Evolutionary conservation across 1,140 invertebrate genomes (phyloP).

Genomic region (Apocrypta bakeri): DNA sequence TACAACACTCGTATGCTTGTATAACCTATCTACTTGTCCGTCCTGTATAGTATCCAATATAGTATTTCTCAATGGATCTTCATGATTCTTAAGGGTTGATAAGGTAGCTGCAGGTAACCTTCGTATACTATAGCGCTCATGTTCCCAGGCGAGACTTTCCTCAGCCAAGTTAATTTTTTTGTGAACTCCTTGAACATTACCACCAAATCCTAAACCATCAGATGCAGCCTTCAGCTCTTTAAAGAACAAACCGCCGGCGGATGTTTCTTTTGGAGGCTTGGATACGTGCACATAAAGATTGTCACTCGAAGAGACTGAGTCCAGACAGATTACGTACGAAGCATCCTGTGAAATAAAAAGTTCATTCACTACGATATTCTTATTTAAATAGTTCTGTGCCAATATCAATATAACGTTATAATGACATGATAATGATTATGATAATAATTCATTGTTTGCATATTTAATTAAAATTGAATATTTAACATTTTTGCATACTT

Average conservation of each 20-base stretch:
- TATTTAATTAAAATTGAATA: too few relatives aligned
- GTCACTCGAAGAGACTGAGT: slow-evolving; percentile 80
- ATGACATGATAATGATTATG: not conserved
- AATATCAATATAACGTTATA: not conserved
- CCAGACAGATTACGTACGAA: slow-evolving; percentile 93
- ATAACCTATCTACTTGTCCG: slow-evolving; percentile 78
- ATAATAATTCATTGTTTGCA: not conserved
- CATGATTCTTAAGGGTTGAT: slow-evolving; percentile 83
- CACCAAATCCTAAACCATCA: slow-evolving; percentile 68
- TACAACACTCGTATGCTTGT: slow-evolving; percentile 83
- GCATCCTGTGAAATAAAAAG: slow-evolving; percentile 80
- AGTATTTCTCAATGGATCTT: slow-evolving; percentile 77
- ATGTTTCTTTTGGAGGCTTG: slow-evolving; percentile 93
- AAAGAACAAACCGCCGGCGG: slow-evolving; percentile 82
- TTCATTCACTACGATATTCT: not conserved
- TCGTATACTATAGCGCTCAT: slow-evolving; percentile 95
- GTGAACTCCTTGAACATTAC: slow-evolving; percentile 87
- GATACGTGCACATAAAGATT: slow-evolving; percentile 94
- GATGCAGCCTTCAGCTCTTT: slow-evolving; percentile 80
- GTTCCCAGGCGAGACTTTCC: slow-evolving; percentile 95
- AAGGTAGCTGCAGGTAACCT: slow-evolving; percentile 93
- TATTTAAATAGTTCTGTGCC: not conserved
- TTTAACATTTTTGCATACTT: slow-evolving; percentile 74
- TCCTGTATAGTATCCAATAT: slow-evolving; percentile 79
- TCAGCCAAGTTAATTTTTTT: slow-evolving; percentile 99